Evolutionary conservation across 2,113 vertebrate genomes (phyloP), one percentile per base, ranked within the genome.

Genomic region (Dascyllus trimaculatus): DNA sequence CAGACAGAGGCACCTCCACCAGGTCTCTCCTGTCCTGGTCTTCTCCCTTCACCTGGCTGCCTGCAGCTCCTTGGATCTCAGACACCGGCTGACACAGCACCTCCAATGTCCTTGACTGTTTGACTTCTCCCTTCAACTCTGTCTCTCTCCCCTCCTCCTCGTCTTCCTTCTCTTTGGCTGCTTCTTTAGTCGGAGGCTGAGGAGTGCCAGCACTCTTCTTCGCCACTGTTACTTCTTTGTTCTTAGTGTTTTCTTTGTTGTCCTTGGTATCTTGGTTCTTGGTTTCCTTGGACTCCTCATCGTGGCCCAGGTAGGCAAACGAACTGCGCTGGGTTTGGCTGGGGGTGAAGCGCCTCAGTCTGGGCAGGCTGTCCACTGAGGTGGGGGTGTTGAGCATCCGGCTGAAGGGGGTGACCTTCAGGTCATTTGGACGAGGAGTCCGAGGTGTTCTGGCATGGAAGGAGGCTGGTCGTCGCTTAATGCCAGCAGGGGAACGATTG

Each of bases 311-410:
- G 88, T 96, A 98, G 51, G 97, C 96, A 81, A 97, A 99, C 0
- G 97, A 96, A 68, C 95, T 94, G 2, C 93, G 94, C 84, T 99
- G 98, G 63, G 95, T 96, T 78, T 99, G 98, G 81, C 95, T 98
- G 17, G 96, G 93, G 10, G 95, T 96, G 91, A 98, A 98, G 4
- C 97, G 95, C 72, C 98, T 95, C 60, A 99, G 86, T 64, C 97
- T 95, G 25, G 97, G 98, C 24, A 99, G 94, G 75, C 97, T 99
- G 91, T 99, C 98, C 74, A 99, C 98, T 15, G 97, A 99, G 26
- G 96, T 94, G 0, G 96, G 97, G 1, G 97, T 95, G 79, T 97
- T 98, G 89, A 99, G 93, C 84, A 99, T 97, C 48, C 98, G 95
- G 84, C 96, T 97, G 75, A 99, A 94, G 63, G 97, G 96, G 0